Evolutionary conservation across 2,888 invertebrate genomes (phyloP), one percentile per base, ranked within the genome.

Genomic region (Thereva nobilitata): DNA sequence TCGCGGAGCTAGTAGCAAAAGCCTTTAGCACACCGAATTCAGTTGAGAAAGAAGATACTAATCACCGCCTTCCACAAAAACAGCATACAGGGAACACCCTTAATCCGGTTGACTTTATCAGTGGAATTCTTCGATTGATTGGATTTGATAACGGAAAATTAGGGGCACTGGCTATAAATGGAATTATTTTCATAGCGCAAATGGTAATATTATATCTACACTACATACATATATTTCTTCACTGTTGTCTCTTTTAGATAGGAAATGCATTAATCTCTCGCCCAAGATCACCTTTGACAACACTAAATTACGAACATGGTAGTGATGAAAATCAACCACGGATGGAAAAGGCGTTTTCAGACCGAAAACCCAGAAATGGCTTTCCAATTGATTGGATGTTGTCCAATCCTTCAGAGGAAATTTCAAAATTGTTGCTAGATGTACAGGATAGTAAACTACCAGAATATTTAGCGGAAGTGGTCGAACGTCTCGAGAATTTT

Each of bases 101-200:
- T n/a, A 71, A 71, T 65, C 59, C 70, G 10, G 44, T 68, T 1
- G 67, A 67, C 5, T 64, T 73, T 68, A 68, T 80, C 42, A 72
- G 73, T 5, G 84, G 83, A 9, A 83, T 91, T 72, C 84, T 92
- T 70, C 83, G 87, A 54, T 79, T 93, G 65, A 83, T 93, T 72
- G 92, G 92, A 23, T 84, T 93, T 61, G 90, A 93, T 76, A 84
- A 89, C 0, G 86, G 86, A 66, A 90, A 91, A 80, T 84, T 93
- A 68, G 89, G 90, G 40, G 92, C 93, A 0, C 87, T 93, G 47
- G 91, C 92, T 9, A 85, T 93, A 10, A 93, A 93, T 77, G 91
- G 90, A 23, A 84, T 93, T 10, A 88, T 93, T 70, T 91, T 92
- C 79, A 84, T 93, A 10, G 92, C 93, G 1, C 92, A 93, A 81